Evolutionary conservation across 2,888 invertebrate genomes (phyloP).

Genomic region (Papilio elwesi): DNA sequence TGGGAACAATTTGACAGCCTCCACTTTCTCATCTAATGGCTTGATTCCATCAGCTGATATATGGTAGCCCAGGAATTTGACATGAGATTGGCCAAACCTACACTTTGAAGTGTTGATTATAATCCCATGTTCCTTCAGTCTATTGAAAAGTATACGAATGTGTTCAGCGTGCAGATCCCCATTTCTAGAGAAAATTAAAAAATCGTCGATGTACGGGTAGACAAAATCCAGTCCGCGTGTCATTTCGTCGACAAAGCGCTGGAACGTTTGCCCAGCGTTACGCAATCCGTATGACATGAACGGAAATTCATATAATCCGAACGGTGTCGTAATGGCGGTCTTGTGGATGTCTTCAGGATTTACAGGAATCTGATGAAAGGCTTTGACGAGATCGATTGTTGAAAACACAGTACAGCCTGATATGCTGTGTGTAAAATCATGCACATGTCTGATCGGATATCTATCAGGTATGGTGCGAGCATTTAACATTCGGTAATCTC

Average conservation of each 20-base stretch:
- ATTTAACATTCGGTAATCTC: conserved; percentile 35
- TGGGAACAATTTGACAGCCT: too few relatives aligned
- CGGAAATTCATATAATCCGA: not conserved
- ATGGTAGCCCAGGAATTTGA: conserved; percentile 31
- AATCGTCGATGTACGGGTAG: conserved; percentile 20
- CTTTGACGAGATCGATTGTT: conserved; percentile 32
- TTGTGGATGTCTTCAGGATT: conserved; percentile 52
- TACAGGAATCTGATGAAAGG: conserved; percentile 59
- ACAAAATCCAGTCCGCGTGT: conserved; percentile 19
- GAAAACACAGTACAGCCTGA: too few relatives aligned
- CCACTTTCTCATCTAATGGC: conserved; percentile 35
- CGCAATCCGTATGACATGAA: conserved; percentile 57
- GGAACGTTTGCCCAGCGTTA: conserved; percentile 63
- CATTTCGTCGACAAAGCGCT: conserved; percentile 49
- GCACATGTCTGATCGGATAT: conserved; percentile 37
- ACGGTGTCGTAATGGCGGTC: conserved; percentile 46
- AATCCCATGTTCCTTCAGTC: conserved; percentile 14
- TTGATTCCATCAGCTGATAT: conserved; percentile 33
- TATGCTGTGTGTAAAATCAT: conserved; percentile 38
- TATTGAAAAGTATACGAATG: conserved; percentile 5
- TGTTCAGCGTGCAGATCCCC: conserved; percentile 3
- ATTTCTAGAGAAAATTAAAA: conserved; percentile 15
- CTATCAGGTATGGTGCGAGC: conserved; percentile 34
- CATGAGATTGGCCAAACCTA: not conserved
- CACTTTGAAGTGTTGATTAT: not conserved